Conservation (phyloP, 2,113 vertebrate genomes). For the Coryphaenoides rupestris region DNA sequence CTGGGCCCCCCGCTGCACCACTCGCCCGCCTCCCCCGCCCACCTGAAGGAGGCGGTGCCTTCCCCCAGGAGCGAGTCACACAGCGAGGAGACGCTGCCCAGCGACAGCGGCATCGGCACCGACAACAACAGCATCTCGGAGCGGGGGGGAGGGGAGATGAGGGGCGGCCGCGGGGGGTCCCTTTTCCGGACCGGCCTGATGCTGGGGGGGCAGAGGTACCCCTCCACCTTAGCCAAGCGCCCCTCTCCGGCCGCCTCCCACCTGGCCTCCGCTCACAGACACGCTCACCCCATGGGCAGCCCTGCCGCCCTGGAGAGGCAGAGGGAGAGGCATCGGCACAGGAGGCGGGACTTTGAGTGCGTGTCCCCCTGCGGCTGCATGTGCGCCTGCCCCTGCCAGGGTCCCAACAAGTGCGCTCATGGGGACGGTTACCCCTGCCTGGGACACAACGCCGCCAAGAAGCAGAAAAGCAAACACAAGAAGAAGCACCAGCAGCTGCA, state of each 20-base stretch:
- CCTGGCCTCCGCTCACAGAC: slow-evolving; percentile 71
- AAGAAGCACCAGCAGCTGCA: slow-evolving; percentile 91
- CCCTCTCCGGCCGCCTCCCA: slow-evolving; percentile 67
- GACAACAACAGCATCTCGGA: slow-evolving; percentile 92
- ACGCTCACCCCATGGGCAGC: slow-evolving; percentile 63
- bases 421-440: slow-evolving; percentile 74
- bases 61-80: slow-evolving; percentile 90
- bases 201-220: slow-evolving; percentile 74
- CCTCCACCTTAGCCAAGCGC: slow-evolving; percentile 79
- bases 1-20: slow-evolving; percentile 68
- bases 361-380: slow-evolving; percentile 50
- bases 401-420: slow-evolving; percentile 59
- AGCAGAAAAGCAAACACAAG: slow-evolving; percentile 93
- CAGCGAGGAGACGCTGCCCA: slow-evolving; percentile 88
- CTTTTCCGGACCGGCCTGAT: slow-evolving; percentile 50
- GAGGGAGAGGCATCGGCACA: slow-evolving; percentile 89
- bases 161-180: slow-evolving; percentile 45
- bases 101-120: slow-evolving; percentile 88
- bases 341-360: slow-evolving; percentile 77
- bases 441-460: slow-evolving; percentile 86
- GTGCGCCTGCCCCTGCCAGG: slow-evolving; percentile 54
- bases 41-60: slow-evolving; percentile 86
- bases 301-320: slow-evolving; percentile 56
- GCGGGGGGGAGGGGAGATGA: slow-evolving; percentile 77
- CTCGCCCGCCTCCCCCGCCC: slow-evolving; percentile 61